Conservation (phyloP, 35 echinoderm and acorn worm species). For the Ophioderma brevispina region DNA sequence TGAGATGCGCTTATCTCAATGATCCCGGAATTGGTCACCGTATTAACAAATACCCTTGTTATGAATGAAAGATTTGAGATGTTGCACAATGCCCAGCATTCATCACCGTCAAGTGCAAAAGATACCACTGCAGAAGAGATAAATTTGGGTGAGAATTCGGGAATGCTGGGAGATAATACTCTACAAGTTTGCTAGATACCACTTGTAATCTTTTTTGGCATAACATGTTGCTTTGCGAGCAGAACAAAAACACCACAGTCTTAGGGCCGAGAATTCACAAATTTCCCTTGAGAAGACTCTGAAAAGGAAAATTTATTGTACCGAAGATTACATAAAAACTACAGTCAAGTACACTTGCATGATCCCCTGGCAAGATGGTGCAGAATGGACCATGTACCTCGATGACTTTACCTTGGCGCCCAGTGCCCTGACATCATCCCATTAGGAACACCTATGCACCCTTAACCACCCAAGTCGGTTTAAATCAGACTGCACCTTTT, state of each 20-base stretch:
- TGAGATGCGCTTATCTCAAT: not conserved
- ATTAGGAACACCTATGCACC: no score
- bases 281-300: not conserved
- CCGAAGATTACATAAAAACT: no score
- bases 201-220: not conserved
- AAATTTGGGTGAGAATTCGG: not conserved
- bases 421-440: no score
- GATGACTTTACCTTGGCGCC: no score
- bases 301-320: no score
- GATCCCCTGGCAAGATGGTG: no score
- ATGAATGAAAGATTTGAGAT: not conserved
- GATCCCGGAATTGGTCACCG: not conserved
- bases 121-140: not conserved
- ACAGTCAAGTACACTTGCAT: no score
- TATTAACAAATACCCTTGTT: not conserved
- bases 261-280: not conserved
- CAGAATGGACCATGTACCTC: no score
- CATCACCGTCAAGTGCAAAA: not conserved
- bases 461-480: no score
- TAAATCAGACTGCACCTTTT: no score
- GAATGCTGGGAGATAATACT: not conserved
- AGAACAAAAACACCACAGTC: not conserved
- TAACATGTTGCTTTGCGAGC: conserved; percentile 9
- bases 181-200: not conserved
- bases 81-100: not conserved